A percentile compares a stretch with the other conserved stretches of the same genome.
These are phyloP conservation scores for Lottia gigantea DNA, from an alignment of 2,888 invertebrate species.

Conservation along the genomic window DNA sequence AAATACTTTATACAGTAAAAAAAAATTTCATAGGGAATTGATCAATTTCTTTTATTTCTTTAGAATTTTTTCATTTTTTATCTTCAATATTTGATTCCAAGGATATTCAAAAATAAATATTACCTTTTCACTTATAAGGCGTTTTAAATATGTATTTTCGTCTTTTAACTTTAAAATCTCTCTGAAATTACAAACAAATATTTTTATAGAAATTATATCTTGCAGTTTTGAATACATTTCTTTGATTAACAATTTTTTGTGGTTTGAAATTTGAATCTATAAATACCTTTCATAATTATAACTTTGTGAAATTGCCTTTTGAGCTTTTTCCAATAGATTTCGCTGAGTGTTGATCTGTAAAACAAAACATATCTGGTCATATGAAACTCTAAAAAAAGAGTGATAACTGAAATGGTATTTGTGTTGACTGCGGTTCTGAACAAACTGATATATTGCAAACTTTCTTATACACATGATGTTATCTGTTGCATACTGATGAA, in stretches of 20 bases:
- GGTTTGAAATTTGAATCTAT: too few relatives aligned
- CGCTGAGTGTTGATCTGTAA: conserved; percentile 18
- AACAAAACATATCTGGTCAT: background rate
- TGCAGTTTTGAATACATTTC: too few relatives aligned
- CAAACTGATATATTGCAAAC: too few relatives aligned
- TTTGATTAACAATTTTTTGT: too few relatives aligned
- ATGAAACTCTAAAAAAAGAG: too few relatives aligned
- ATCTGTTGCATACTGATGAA: too few relatives aligned
- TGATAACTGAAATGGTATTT: too few relatives aligned
- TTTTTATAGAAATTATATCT: too few relatives aligned
- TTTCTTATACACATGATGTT: too few relatives aligned
- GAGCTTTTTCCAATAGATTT: conserved; percentile 24
- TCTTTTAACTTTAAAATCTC: conserved; percentile 40
- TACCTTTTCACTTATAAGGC: conserved; percentile 47
- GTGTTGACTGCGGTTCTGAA: too few relatives aligned
- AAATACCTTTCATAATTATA: conserved; percentile 28
- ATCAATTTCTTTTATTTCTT: too few relatives aligned
- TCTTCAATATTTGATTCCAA: background rate
- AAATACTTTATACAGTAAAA: background rate
- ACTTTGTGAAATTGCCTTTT: conserved; percentile 23
- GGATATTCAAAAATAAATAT: background rate
- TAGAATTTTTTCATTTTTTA: too few relatives aligned
- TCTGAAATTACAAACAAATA: conserved; percentile 14
- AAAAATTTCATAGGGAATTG: background rate
- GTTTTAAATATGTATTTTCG: conserved; percentile 49